Evolutionary conservation across 2,113 vertebrate genomes (phyloP), one percentile per base, ranked within the genome.

Genomic region (Atrichornis clamosus): DNA sequence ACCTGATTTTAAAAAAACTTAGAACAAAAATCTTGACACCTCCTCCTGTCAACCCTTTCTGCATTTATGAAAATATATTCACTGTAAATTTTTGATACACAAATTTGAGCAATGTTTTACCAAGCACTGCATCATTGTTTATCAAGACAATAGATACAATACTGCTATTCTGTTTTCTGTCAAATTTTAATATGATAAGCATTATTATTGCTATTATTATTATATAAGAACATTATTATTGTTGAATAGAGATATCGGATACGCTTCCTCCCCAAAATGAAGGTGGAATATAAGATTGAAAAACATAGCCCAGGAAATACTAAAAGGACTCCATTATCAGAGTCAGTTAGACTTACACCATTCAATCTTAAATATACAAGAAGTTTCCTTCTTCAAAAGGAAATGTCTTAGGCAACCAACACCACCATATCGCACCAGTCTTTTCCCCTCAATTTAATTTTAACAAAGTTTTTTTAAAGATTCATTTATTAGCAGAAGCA

Each of bases 361-460:
- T 41, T 79, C 63, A 88, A 39, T 35, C 26, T 44, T 60, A 78
- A 89, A 70, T 13, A 84, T 1, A 42, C 5, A 69, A 52, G 10
- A 47, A 52, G 17, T 46, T 69, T 77, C 18, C 41, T 44, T 27
- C 35, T 69, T 62, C 33, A 62, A 55, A 83, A 90, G 9, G 11
- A 72, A 59, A 35, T 3, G 3, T 28, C 39, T 67, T n/a, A 33
- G 47, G 70, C 41, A 68, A 69, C 7, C 47, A 82, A 58, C 0
- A 0, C 10, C 37, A 65, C 21, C 19, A 17, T 6, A 52, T 3
- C 4, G 3, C 8, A 64, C 4, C 13, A 32, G 15, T 47, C 12
- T 68, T 67, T 33, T 21, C 7, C 37, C 19, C 49, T 56, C 41
- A 10, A 17, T 24, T 80, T 76, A 16, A 32, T 62, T 75, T 85